Conservation (phyloP, 2,888 invertebrate genomes). For the Campoplex capitator region DNA sequence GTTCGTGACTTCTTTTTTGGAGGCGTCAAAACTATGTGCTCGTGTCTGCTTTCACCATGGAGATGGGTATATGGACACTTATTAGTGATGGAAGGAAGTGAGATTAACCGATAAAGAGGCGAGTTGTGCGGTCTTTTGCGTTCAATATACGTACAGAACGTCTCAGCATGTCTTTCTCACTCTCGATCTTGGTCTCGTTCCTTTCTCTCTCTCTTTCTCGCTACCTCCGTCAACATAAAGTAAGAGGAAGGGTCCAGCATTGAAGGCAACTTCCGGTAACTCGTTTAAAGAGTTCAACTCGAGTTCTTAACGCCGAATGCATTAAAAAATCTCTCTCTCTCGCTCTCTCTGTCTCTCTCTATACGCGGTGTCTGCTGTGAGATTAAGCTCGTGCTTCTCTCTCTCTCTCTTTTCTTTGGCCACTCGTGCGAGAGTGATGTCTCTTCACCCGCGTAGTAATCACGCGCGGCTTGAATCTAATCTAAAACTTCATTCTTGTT, state of each 20-base stretch:
- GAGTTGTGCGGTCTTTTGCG: slow-evolving; percentile 63
- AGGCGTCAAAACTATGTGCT: slow-evolving; percentile 32
- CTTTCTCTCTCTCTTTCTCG: slow-evolving; percentile 16
- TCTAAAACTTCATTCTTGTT: slow-evolving; percentile 78
- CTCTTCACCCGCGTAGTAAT: slow-evolving; percentile 62
- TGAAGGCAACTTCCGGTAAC: slow-evolving; percentile 76
- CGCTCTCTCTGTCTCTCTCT: slow-evolving; percentile 37
- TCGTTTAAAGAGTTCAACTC: slow-evolving; percentile 78
- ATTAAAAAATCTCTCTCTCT: slow-evolving; percentile 76
- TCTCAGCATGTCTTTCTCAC: not conserved
- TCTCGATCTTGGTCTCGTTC: slow-evolving; percentile 4
- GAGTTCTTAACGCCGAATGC: slow-evolving; percentile 77
- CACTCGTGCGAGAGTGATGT: slow-evolving; percentile 45
- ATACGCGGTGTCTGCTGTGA: slow-evolving; percentile 66
- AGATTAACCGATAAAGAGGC: slow-evolving; percentile 73
- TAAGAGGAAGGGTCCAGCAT: slow-evolving; percentile 36
- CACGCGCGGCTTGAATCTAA: slow-evolving; percentile 76
- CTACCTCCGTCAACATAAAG: not conserved
- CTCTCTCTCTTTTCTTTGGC: slow-evolving; percentile 36
- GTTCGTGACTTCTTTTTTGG: slow-evolving; percentile 47
- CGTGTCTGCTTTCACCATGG: not conserved
- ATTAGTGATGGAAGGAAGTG: slow-evolving; percentile 59
- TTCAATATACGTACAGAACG: slow-evolving; percentile 21
- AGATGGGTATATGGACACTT: slow-evolving; percentile 23
- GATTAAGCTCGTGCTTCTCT: slow-evolving; percentile 36